phyloP scores from a whole-genome alignment of 1,140 invertebrate genomes.

The Calosoma granatense region DNA sequence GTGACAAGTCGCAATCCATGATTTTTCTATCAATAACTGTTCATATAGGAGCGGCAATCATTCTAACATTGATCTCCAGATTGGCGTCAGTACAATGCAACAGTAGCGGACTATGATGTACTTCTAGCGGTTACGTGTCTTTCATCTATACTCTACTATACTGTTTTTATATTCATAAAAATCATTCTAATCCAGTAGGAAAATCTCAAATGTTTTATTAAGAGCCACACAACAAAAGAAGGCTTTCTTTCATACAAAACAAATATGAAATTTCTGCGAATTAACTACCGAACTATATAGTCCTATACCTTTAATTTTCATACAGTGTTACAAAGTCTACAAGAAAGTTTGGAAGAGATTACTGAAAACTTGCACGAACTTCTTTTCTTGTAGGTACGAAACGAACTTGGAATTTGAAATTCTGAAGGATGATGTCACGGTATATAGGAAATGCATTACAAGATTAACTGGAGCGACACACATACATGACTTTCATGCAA shows the following conservation, averaged over 20 bases:
- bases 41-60: not conserved
- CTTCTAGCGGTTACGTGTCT: not conserved
- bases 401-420: conserved; percentile 1
- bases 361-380: not conserved
- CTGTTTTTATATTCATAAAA: not conserved
- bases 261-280: not conserved
- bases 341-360: not conserved
- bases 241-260: too few relatives aligned
- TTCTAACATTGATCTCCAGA: not conserved
- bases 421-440: not conserved
- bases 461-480: not conserved
- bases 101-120: not conserved
- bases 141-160: not conserved
- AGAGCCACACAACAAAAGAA: too few relatives aligned
- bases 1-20: not conserved
- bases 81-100: not conserved
- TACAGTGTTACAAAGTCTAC: not conserved
- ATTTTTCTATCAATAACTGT: not conserved
- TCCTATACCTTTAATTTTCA: not conserved
- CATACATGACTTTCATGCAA: not conserved
- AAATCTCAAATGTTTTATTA: not conserved
- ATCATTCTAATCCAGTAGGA: not conserved
- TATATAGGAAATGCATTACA: conserved; percentile 6
- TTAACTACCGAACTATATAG: not conserved
- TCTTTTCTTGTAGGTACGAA: not conserved